A percentile compares a stretch with the other conserved stretches of the same genome.
phyloP scores from a whole-genome alignment of 35 echinoderm and acorn worm genomes.

The Hemicentrotus pulcherrimus region DNA sequence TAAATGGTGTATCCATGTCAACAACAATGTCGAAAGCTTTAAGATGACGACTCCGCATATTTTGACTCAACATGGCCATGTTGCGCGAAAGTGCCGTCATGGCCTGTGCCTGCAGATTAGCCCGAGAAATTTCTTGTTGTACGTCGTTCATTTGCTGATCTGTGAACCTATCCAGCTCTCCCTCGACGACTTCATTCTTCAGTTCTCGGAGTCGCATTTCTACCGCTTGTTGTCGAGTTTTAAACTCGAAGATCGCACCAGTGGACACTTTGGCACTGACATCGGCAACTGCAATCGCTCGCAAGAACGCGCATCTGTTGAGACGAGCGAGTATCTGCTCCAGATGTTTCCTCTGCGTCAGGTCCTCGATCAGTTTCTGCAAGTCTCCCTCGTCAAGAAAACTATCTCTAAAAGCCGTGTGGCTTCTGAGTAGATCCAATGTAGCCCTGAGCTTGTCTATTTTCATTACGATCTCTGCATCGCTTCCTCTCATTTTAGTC shows the following conservation, averaged over 20 bases:
- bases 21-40: constrained; percentile 32
- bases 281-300: neutral
- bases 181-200: neutral
- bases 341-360: neutral
- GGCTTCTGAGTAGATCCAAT: neutral
- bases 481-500: constrained; percentile 31
- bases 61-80: neutral
- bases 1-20: constrained; percentile 42
- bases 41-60: neutral
- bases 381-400: neutral
- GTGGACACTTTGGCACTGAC: neutral
- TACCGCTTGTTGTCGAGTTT: neutral
- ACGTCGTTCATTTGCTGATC: constrained; percentile 38
- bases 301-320: constrained; percentile 19
- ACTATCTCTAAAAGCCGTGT: neutral
- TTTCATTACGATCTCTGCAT: neutral
- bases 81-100: neutral
- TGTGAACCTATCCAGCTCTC: constrained; percentile 25
- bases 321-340: neutral
- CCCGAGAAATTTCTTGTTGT: constrained; percentile 22
- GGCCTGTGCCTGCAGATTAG: neutral
- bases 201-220: neutral
- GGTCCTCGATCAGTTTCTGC: neutral
- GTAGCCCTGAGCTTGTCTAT: neutral
- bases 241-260: neutral